Conservation (phyloP, 2,797 vertebrate species). For the Eidolon dupreanum region DNA sequence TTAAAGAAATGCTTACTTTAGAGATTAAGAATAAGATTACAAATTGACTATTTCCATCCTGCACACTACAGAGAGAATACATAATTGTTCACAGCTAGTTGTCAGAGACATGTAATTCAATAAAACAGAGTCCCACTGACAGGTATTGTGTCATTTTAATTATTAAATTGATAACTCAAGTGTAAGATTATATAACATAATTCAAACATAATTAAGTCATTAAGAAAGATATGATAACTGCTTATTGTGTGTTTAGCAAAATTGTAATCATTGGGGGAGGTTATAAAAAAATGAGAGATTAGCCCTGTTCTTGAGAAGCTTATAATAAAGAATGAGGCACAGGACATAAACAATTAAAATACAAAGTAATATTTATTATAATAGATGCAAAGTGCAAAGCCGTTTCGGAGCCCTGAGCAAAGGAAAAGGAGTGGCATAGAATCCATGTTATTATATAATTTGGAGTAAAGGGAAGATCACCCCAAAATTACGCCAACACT, state of each 20-base stretch:
- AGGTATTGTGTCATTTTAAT: conserved; percentile 81
- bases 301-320: background rate
- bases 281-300: background rate
- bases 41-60: background rate
- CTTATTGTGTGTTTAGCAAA: background rate
- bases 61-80: background rate
- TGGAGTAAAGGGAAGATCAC: background rate
- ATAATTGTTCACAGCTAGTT: background rate
- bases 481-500: background rate
- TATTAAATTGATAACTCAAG: conserved; percentile 76
- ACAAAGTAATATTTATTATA: background rate
- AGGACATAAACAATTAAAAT: background rate
- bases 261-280: background rate
- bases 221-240: background rate
- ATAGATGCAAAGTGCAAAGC: background rate
- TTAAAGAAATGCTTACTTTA: conserved; percentile 54
- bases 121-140: conserved; percentile 66
- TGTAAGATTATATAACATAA: background rate
- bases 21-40: conserved; percentile 44
- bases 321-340: background rate
- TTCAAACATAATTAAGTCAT: conserved; percentile 32
- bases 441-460: background rate
- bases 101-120: conserved; percentile 24
- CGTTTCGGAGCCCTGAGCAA: background rate
- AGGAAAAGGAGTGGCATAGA: background rate